A percentile compares a stretch with the other conserved stretches of the same genome.
phyloP scores from a whole-genome alignment of 2,113 vertebrate species.

The Trachemys scripta region DNA sequence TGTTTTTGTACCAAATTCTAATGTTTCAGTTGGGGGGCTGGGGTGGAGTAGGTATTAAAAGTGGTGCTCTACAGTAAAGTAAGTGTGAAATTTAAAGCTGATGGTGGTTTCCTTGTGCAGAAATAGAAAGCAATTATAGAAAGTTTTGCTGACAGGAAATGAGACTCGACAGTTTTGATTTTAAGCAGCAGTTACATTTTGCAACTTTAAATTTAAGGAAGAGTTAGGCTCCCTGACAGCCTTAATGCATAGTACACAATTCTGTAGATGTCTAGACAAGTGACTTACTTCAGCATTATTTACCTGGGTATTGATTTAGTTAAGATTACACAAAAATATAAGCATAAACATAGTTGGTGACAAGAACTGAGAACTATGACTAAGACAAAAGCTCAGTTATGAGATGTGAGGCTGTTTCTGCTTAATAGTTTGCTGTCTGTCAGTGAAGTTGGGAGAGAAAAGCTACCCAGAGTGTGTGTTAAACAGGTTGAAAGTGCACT shows the following conservation, averaged over 20 bases:
- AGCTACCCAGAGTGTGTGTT: neutral
- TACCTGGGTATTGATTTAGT: neutral
- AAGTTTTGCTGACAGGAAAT: neutral
- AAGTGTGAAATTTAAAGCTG: neutral
- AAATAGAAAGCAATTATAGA: neutral
- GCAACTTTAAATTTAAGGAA: neutral
- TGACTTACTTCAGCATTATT: neutral
- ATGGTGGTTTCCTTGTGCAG: neutral
- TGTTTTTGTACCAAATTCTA: constrained; percentile 1
- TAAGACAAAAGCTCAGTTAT: neutral
- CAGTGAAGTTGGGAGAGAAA: neutral
- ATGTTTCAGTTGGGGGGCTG: neutral
- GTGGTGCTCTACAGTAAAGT: constrained; percentile 10
- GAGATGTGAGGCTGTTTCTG: neutral
- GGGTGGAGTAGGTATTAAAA: neutral
- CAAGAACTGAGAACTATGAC: neutral
- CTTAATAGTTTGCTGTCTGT: neutral
- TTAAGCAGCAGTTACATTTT: neutral
- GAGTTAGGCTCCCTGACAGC: neutral
- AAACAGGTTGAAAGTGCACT: neutral
- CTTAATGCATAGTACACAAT: neutral
- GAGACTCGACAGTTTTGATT: neutral
- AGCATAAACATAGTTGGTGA: neutral
- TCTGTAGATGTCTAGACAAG: neutral
- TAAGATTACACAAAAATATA: neutral